Evolutionary conservation across 2,113 vertebrate species (phyloP).

Genomic region (Eurystomus gularis): DNA sequence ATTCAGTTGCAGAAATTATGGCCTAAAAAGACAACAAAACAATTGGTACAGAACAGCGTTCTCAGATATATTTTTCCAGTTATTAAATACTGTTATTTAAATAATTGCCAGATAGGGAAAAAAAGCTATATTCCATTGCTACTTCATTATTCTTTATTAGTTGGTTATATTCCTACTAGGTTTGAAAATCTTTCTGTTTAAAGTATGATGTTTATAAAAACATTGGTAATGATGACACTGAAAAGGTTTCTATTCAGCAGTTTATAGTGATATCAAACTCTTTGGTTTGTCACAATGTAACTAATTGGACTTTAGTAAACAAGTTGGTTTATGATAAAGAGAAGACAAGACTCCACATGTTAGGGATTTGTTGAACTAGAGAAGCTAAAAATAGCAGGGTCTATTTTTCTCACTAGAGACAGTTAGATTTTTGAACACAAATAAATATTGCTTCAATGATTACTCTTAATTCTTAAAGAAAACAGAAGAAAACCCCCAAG

Average conservation of each 20-base stretch:
- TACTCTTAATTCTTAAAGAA: background rate
- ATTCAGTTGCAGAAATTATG: background rate
- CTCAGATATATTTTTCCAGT: background rate
- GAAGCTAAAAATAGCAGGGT: background rate
- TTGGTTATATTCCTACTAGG: background rate
- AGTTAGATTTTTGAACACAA: background rate
- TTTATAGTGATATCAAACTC: background rate
- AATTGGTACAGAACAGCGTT: background rate
- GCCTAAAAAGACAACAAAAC: background rate
- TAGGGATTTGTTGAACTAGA: background rate
- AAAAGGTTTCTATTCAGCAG: background rate
- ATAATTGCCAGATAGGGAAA: background rate
- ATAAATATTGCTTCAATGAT: background rate
- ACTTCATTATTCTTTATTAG: background rate
- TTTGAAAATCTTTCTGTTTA: background rate
- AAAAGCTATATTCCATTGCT: background rate
- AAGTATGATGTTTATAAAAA: background rate
- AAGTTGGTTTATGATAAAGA: background rate
- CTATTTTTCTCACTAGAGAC: background rate
- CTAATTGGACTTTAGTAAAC: background rate
- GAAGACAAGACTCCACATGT: background rate
- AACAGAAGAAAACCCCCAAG: background rate
- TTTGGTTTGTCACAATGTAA: background rate
- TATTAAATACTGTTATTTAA: background rate
- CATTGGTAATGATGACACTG: background rate